Evolutionary conservation across 2,888 invertebrate genomes (phyloP), one percentile per base, ranked within the genome.

Genomic region (Clusia tigrina): DNA sequence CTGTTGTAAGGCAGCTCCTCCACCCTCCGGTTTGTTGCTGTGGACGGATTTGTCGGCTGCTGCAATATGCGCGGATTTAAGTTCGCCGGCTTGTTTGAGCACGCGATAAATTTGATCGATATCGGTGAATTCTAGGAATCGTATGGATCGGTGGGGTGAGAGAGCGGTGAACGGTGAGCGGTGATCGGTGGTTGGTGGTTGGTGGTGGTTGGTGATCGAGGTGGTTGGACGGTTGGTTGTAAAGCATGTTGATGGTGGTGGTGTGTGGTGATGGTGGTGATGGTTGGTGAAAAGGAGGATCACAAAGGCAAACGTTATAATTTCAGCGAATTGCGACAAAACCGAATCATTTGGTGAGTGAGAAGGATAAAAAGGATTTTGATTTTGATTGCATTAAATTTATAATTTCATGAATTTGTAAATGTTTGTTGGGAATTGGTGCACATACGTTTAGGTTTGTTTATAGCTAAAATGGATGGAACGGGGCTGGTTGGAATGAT

Each of bases 81-180:
- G 72, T 78, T 95, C 94, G 83, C 93, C 94, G 81, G 95, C 95
- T 85, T 95, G 93, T 88, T 95, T 95, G 88, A 95, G 89, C 84
- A 95, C 94, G 88, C 94, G 94, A 87, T 95, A 95, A 85, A 93
- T 94, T 86, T 91, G 91, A 88, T 95, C 95, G 88, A 94, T 90
- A 88, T 94, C 81, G 78, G 87, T 82, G 70, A 82, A 80, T 80
- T 82, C 82, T 79, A 63, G 58, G 54, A 64, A 54, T 65, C 57
- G 38, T 15, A 53, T 18, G 18, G 10, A 17, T 54, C n/a, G 15
- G 22, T 15, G 9, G 17, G n/a, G 15, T 5, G 18, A 54, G 48
- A 3, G 48, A 20, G 32, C 22, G 62, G 46, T 60, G 55, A 25
- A 32, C 56, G 26, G 58, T 48, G 26, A 25, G 10, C 18, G 25